phyloP scores from a whole-genome alignment of 2,113 vertebrate species.

The Setophaga kirtlandii region DNA sequence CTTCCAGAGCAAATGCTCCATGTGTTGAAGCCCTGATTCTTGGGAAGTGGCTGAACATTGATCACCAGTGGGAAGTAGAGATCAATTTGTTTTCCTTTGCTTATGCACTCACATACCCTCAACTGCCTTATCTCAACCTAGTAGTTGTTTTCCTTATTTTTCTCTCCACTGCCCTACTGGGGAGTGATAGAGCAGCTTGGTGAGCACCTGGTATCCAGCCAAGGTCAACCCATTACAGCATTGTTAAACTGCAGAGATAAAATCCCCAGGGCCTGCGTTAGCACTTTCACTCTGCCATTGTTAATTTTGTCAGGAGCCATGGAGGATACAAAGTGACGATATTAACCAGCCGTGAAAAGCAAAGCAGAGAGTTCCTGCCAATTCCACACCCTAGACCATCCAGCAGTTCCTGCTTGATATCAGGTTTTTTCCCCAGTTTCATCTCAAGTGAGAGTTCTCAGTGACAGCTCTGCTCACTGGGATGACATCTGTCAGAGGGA shows the following conservation, averaged over 20 bases:
- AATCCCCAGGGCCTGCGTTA: background rate
- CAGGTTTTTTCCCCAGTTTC: background rate
- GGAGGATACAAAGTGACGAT: background rate
- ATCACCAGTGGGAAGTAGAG: background rate
- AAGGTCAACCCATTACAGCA: background rate
- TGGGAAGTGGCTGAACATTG: background rate
- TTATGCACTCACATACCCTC: background rate
- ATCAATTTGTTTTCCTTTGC: background rate
- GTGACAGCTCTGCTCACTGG: conserved; percentile 13
- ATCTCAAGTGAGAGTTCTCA: background rate
- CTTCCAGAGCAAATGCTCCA: background rate
- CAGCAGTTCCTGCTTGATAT: background rate
- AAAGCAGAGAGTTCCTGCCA: background rate
- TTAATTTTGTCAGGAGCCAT: background rate
- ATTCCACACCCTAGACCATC: background rate
- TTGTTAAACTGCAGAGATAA: background rate
- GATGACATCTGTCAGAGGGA: conserved; percentile 35
- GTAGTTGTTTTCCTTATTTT: background rate
- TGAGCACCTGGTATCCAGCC: background rate
- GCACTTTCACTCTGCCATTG: background rate
- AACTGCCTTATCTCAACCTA: background rate
- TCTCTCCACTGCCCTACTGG: background rate
- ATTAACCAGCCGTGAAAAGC: background rate
- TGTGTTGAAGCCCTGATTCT: background rate
- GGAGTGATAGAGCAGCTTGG: background rate